Evolutionary conservation across 2,113 vertebrate genomes (phyloP).

Genomic region (Chascanopsetta lugubris): DNA sequence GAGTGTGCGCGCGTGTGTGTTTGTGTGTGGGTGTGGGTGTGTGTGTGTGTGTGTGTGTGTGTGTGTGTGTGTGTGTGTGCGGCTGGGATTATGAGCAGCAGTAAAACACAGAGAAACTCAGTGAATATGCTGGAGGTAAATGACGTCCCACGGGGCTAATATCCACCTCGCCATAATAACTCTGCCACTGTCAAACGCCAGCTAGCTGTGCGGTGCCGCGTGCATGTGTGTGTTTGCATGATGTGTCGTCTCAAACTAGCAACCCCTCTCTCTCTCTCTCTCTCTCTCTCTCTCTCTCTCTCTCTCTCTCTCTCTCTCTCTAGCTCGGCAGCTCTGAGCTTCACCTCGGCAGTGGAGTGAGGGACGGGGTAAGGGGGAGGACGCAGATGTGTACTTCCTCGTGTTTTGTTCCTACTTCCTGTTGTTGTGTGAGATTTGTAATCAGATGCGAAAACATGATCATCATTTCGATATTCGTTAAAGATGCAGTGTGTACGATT

Average conservation of each 20-base stretch:
- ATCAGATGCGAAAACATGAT: too few relatives aligned
- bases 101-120: conserved; percentile 82
- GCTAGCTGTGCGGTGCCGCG: conserved; percentile 66
- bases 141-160: conserved; percentile 82
- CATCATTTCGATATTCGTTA: too few relatives aligned
- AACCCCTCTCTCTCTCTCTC: conserved; percentile 24
- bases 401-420: too few relatives aligned
- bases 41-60: conserved; percentile 51
- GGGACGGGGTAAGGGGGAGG: too few relatives aligned
- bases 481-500: too few relatives aligned
- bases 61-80: conserved; percentile 52
- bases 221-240: conserved; percentile 49
- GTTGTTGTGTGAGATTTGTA: too few relatives aligned
- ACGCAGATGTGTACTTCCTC: too few relatives aligned
- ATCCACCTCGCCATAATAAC: conserved; percentile 79
- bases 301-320: conserved; percentile 64
- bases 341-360: conserved; percentile 63
- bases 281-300: conserved; percentile 20
- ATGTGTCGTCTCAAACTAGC: conserved; percentile 45
- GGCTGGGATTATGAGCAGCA: conserved; percentile 80
- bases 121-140: conserved; percentile 84
- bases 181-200: conserved; percentile 81
- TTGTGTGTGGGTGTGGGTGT: conserved; percentile 54
- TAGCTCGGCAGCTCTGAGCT: conserved; percentile 69
- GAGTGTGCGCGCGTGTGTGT: conserved; percentile 44